A percentile compares a stretch with the other conserved stretches of the same genome.
phyloP scores from a whole-genome alignment of 2,888 invertebrate species.

The Phortica magna region DNA sequence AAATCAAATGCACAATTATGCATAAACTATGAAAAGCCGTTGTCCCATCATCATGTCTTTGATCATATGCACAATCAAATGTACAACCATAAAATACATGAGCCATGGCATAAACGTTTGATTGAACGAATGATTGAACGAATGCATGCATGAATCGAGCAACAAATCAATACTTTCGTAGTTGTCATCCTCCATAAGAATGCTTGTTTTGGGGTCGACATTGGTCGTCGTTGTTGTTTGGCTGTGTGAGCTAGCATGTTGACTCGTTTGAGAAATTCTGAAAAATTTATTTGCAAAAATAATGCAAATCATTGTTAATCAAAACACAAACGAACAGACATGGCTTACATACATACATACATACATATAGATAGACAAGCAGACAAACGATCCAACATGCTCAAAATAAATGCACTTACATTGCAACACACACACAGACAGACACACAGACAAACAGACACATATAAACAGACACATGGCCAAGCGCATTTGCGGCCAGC shows the following conservation, averaged over 20 bases:
- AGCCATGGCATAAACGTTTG: neutral
- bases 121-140: conserved; percentile 38
- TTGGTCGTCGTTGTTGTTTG: neutral
- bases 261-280: conserved; percentile 12
- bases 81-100: neutral
- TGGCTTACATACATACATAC: conserved; percentile 37
- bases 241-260: neutral
- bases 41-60: conserved; percentile 7
- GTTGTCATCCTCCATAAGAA: neutral
- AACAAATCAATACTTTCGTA: conserved; percentile 18
- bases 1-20: conserved; percentile 65
- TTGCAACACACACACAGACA: neutral
- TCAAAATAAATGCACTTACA: conserved; percentile 27
- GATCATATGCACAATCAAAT: conserved; percentile 3
- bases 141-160: conserved; percentile 54
- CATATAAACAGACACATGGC: neutral
- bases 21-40: neutral
- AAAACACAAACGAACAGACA: conserved; percentile 46
- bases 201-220: neutral
- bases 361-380: conserved; percentile 31
- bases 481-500: neutral
- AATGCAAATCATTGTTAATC: conserved; percentile 72
- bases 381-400: neutral
- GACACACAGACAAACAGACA: conserved; percentile 1
- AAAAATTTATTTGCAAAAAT: conserved; percentile 64